Conservation (phyloP, 2,888 invertebrate genomes). For the Acronicta leporina region DNA sequence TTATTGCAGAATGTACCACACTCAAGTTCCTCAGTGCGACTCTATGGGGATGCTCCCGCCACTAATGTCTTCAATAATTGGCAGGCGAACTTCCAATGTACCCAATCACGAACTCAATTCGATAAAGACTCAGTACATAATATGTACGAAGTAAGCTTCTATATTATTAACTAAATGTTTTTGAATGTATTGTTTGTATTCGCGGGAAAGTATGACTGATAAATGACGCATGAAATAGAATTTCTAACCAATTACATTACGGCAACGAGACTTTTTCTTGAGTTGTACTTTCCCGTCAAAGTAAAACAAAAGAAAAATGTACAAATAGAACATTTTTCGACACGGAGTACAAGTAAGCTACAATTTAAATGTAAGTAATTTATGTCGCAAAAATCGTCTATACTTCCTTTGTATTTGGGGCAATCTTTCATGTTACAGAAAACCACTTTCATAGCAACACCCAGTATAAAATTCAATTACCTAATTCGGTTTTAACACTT, state of each 20-base stretch:
- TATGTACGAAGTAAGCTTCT: constrained; percentile 42
- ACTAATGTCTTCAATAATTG: constrained; percentile 81
- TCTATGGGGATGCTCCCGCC: constrained; percentile 72
- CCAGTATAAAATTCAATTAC: constrained; percentile 56
- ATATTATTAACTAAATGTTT: constrained; percentile 46
- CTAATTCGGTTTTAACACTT: constrained; percentile 60
- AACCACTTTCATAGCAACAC: constrained; percentile 41
- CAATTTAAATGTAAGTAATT: constrained; percentile 14
- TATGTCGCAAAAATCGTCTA: constrained; percentile 45
- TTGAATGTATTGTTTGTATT: constrained; percentile 33
- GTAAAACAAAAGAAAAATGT: constrained; percentile 27
- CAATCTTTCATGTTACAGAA: constrained; percentile 44
- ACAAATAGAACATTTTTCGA: not conserved
- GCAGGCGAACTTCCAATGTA: constrained; percentile 75
- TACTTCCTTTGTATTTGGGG: constrained; percentile 20
- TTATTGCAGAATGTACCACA: constrained; percentile 66
- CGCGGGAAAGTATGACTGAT: constrained; percentile 33
- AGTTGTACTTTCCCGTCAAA: constrained; percentile 41
- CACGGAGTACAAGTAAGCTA: constrained; percentile 19
- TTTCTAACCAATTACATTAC: constrained; percentile 50
- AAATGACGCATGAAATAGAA: constrained; percentile 51
- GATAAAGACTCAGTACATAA: constrained; percentile 56
- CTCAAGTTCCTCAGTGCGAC: constrained; percentile 68
- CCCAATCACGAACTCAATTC: constrained; percentile 66
- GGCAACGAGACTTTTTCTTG: constrained; percentile 43